Evolutionary conservation across 2,797 vertebrate genomes (phyloP).

Genomic region (Danio choprae): DNA sequence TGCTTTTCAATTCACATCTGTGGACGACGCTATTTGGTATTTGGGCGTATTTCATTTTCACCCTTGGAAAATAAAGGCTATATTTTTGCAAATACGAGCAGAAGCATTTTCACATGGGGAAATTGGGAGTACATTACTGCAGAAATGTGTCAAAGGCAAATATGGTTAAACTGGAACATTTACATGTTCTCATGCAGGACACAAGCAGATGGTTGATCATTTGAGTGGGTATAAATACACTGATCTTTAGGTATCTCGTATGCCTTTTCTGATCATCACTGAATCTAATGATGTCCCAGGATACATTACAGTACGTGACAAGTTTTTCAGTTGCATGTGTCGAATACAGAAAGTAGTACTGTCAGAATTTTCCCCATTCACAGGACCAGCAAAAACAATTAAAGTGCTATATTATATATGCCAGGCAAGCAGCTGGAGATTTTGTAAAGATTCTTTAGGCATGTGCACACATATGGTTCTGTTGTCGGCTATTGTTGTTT

Average conservation of each 20-base stretch:
- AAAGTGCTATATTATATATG: no score
- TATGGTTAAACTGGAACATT: conserved; percentile 16
- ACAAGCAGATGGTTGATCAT: conserved; percentile 5
- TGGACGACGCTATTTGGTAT: conserved; percentile 11
- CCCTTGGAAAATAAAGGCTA: conserved; percentile 4
- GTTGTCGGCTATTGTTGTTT: no score
- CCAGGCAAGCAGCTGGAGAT: no score
- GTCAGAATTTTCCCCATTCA: no score
- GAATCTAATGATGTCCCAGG: neutral
- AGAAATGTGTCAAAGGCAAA: conserved; percentile 18
- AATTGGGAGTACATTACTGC: neutral
- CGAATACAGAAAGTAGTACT: no score
- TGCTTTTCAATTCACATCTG: conserved; percentile 38
- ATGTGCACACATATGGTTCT: no score
- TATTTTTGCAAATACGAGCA: conserved; percentile 14
- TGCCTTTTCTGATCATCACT: neutral
- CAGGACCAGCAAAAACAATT: no score
- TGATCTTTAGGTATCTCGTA: neutral
- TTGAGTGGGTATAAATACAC: conserved; percentile 11
- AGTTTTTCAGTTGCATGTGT: no score
- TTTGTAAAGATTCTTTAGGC: no score
- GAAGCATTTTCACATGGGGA: conserved; percentile 13
- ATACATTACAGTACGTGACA: no score
- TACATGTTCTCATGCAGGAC: neutral
- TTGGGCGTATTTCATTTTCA: conserved; percentile 29